phyloP scores from a whole-genome alignment of 2,797 vertebrate species.

The Stomatorhinus walkeri region DNA sequence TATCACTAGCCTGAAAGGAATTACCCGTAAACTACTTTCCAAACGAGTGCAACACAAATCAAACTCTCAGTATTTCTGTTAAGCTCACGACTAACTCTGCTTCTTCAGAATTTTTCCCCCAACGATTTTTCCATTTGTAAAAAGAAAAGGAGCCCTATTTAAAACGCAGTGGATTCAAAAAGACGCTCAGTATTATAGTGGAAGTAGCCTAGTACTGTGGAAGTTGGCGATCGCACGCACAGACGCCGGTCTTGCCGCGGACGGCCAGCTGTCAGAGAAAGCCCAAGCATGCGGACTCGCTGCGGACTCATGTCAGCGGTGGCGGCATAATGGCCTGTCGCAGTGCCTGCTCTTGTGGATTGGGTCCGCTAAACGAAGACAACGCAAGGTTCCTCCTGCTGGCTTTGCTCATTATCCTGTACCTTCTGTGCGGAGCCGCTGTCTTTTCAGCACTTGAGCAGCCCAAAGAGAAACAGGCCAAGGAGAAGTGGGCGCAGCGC shows the following conservation, averaged over 20 bases:
- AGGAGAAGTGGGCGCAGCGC: constrained; percentile 65
- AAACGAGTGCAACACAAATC: background rate
- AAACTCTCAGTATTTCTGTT: background rate
- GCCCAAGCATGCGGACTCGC: constrained; percentile 29
- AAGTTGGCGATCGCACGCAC: background rate
- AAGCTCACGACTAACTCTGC: background rate
- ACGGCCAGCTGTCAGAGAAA: background rate
- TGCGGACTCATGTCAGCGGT: constrained; percentile 26
- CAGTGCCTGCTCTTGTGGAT: constrained; percentile 50
- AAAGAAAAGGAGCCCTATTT: background rate
- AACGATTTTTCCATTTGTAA: background rate
- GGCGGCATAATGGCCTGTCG: constrained; percentile 61
- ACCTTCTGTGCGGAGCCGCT: constrained; percentile 73
- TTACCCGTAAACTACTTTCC: background rate
- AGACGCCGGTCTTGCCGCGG: background rate
- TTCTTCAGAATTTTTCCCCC: background rate
- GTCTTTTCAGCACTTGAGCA: constrained; percentile 77
- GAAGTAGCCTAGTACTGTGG: background rate
- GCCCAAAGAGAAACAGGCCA: constrained; percentile 64
- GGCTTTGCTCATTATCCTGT: constrained; percentile 63
- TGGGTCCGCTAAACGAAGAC: constrained; percentile 64
- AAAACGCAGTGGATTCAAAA: background rate
- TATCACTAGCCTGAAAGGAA: background rate
- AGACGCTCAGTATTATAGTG: background rate
- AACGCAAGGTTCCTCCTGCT: constrained; percentile 73